Conservation (phyloP, 2,888 invertebrate genomes). For the Corythucha ciliata region DNA sequence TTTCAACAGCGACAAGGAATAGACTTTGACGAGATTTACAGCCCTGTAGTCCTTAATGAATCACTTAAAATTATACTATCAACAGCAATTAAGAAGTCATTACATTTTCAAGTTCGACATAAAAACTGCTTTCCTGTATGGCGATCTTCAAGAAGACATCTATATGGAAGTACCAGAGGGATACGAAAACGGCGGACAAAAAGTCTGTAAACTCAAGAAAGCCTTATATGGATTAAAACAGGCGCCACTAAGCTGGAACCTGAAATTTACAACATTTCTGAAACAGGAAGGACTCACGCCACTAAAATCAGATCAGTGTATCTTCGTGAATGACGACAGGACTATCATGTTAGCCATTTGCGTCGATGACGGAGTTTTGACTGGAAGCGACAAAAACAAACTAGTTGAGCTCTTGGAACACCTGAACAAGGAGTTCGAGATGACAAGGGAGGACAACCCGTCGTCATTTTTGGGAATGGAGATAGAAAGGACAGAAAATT, state of each 20-base stretch:
- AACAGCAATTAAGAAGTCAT: no score
- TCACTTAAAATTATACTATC: no score
- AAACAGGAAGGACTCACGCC: conserved; percentile 1
- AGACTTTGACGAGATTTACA: no score
- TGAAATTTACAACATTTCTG: neutral
- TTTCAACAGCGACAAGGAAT: no score
- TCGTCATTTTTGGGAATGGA: neutral
- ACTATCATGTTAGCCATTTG: neutral
- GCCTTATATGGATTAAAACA: conserved; percentile 11
- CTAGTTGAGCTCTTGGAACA: neutral
- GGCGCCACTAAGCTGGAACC: neutral
- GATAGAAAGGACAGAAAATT: neutral
- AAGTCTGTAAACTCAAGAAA: conserved; percentile 8
- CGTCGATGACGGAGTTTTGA: neutral
- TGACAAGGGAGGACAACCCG: neutral
- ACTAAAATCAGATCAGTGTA: conserved; percentile 4
- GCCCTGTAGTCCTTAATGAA: no score
- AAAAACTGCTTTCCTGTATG: neutral
- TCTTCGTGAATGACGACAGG: neutral
- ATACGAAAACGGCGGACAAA: neutral
- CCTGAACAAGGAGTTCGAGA: neutral
- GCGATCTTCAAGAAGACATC: neutral
- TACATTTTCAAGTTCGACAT: neutral
- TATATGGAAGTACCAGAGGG: neutral
- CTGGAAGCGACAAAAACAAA: neutral